Evolutionary conservation across 2,113 vertebrate species (phyloP), one percentile per base, ranked within the genome.

Genomic region (Benitochromis conjunctus): DNA sequence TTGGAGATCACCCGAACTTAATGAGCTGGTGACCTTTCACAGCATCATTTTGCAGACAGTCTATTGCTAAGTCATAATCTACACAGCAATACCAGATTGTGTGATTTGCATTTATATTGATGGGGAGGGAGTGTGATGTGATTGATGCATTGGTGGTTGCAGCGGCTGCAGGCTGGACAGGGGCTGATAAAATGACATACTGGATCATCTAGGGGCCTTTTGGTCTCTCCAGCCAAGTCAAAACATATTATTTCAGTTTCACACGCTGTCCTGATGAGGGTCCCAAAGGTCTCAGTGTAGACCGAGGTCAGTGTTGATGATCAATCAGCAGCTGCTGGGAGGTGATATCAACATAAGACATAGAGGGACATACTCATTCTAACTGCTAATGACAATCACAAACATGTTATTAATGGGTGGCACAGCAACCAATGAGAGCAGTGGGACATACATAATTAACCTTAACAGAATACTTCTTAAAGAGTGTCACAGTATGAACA

Each of bases 71-170:
- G 36, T 81, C 66, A 60, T 84, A 89, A 92, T 85, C 85, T 90
- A 78, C 81, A 71, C 85, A 41, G 77, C 48, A 51, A 48, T 6
- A 26, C 66, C 86, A 90, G 79, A 87, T 81, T 84, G 64, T 87
- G 21, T 57, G 77, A 94, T 93, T 95, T 93, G 90, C 93, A 93
- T 95, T 93, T 94, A 94, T 93, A 95, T 91, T 91, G 91, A 94
- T 14, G 60, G 86, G 43, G 53, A n/a, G 64, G 55, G 36, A 84
- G 71, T 77, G 54, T 58, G 71, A 69, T 76, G 46, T 76, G 89
- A 87, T 85, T 90, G 91, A 89, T 88, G 88, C 84, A 69, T 80
- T 4, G 55, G 86, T 54, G 3, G 46, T n/a, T 76, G 26, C 71
- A 76, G 82, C 1, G 46, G 79, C 21, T 82, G 83, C 58, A 60